These are phyloP conservation scores for Deroplatys truncata DNA, from an alignment of 2,888 invertebrate genomes.

Conservation along the genomic window DNA sequence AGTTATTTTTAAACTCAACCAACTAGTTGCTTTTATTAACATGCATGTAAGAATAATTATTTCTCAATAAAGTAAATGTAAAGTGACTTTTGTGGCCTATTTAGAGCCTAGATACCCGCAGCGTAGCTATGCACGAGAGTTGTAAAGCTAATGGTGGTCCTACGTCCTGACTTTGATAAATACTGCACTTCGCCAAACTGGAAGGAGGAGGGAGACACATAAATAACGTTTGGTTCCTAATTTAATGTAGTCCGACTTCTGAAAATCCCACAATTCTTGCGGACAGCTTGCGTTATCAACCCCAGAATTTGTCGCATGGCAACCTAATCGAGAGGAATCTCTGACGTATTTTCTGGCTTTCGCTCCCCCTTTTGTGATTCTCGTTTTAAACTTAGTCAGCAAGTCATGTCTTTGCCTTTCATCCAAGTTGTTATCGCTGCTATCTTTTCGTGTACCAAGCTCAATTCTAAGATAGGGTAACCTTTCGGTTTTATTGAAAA, in stretches of 20 bases:
- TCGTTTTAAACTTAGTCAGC: conserved; percentile 1
- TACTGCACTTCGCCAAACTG: not conserved
- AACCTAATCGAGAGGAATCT: not conserved
- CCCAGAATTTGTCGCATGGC: not conserved
- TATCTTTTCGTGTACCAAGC: not conserved
- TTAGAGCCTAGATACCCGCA: too few relatives aligned
- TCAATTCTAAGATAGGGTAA: not conserved
- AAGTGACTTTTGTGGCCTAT: too few relatives aligned
- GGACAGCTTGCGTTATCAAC: not conserved
- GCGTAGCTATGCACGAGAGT: not conserved
- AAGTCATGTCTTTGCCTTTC: not conserved
- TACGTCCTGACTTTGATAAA: not conserved
- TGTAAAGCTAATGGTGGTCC: not conserved
- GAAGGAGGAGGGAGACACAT: not conserved
- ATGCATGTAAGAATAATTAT: too few relatives aligned
- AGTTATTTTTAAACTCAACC: too few relatives aligned
- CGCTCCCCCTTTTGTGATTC: not conserved
- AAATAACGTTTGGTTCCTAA: not conserved
- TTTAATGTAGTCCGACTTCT: not conserved
- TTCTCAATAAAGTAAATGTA: too few relatives aligned
- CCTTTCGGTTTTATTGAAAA: not conserved
- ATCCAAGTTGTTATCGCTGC: not conserved
- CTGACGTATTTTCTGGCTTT: not conserved
- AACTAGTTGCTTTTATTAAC: too few relatives aligned
- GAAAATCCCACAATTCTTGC: not conserved